Evolutionary conservation across 1,140 invertebrate genomes (phyloP).

Genomic region (Catajapyx aquilonaris): DNA sequence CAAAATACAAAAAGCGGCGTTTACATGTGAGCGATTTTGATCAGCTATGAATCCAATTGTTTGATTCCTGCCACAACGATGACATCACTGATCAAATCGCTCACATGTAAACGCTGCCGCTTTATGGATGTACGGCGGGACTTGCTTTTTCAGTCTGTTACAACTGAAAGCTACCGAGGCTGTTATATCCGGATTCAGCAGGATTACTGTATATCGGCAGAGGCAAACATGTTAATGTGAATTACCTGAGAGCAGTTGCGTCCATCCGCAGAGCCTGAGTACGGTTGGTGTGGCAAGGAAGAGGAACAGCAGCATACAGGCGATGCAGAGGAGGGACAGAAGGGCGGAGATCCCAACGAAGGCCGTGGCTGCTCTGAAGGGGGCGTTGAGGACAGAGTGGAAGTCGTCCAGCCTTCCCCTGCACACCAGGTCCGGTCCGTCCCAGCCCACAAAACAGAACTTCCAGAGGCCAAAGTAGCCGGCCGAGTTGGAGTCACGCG

Average conservation of each 20-base stretch:
- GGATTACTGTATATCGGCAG: not conserved
- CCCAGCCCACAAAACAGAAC: constrained; percentile 36
- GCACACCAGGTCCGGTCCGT: constrained; percentile 29
- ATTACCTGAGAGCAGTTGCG: constrained; percentile 82
- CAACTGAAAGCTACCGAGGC: no score
- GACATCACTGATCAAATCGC: no score
- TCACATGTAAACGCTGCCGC: no score
- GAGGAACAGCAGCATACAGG: constrained; percentile 77
- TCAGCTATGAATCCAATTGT: no score
- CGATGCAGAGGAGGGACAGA: constrained; percentile 62
- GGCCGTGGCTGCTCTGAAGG: constrained; percentile 61
- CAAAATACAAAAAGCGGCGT: no score
- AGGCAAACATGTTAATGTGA: constrained; percentile 8
- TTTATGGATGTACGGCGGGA: no score
- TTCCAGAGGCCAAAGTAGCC: constrained; percentile 86
- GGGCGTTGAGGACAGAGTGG: constrained; percentile 51
- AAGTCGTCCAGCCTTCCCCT: constrained; percentile 66
- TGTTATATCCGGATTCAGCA: no score
- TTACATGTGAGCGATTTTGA: no score
- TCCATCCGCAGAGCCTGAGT: constrained; percentile 79
- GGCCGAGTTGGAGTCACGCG: constrained; percentile 51
- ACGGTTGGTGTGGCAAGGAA: constrained; percentile 85
- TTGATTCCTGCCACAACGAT: no score
- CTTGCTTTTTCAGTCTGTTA: no score
- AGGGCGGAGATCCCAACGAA: constrained; percentile 70